Conservation (phyloP, 2,888 invertebrate genomes). For the Abrostola tripartita region DNA sequence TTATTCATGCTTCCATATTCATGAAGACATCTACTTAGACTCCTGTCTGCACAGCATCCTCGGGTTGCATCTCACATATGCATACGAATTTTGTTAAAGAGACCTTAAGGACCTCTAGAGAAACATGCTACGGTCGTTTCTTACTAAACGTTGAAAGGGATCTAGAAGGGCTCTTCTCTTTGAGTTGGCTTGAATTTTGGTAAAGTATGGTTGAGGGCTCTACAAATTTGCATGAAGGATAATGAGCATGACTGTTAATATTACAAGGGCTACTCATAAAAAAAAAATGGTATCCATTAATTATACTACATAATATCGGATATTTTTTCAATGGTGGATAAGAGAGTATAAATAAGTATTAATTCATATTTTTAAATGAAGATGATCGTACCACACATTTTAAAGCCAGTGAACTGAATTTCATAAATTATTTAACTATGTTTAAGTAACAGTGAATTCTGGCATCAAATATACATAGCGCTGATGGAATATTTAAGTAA, state of each 20-base stretch:
- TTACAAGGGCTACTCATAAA: not conserved
- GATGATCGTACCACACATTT: no score
- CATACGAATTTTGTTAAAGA: slow-evolving; percentile 36
- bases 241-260: not conserved
- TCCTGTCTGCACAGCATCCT: slow-evolving; percentile 11
- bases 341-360: no score
- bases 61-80: slow-evolving; percentile 17
- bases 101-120: slow-evolving; percentile 16
- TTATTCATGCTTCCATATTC: slow-evolving; percentile 36
- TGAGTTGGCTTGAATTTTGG: slow-evolving; percentile 17
- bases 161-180: not conserved
- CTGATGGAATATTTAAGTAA: no score
- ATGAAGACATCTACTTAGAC: slow-evolving; percentile 29
- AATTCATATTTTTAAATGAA: no score
- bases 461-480: no score
- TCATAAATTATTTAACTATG: no score
- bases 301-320: no score
- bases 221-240: not conserved
- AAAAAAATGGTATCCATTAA: no score
- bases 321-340: no score
- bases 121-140: slow-evolving; percentile 16
- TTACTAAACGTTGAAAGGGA: slow-evolving; percentile 11
- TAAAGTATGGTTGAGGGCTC: not conserved
- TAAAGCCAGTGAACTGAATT: no score
- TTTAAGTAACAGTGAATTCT: no score